Conservation (phyloP, 1,140 invertebrate species). For the Paramacrobiotus metropolitanus region DNA sequence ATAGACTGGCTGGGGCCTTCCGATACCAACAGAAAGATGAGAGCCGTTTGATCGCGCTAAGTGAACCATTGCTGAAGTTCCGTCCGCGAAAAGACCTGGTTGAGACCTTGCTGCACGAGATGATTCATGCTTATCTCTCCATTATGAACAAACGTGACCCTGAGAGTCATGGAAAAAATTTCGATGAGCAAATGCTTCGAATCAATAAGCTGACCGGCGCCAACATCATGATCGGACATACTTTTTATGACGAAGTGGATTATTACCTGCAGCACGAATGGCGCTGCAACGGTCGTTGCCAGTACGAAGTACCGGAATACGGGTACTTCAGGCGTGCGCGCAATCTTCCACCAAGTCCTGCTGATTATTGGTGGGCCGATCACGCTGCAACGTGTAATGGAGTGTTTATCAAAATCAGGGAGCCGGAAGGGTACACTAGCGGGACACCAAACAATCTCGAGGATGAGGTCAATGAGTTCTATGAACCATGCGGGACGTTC, state of each 20-base stretch:
- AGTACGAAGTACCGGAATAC: conserved; percentile 48
- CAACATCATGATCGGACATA: conserved; percentile 46
- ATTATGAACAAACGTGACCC: conserved; percentile 49
- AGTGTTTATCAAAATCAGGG: conserved; percentile 53
- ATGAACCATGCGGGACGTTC: too few species aligned
- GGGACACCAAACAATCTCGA: conserved; percentile 23
- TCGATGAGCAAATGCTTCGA: conserved; percentile 70
- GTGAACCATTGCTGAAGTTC: conserved; percentile 65
- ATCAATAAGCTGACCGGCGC: conserved; percentile 63
- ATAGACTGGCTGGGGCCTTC: conserved; percentile 59
- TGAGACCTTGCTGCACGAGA: conserved; percentile 92
- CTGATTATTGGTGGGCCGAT: conserved; percentile 63
- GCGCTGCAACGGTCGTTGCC: conserved; percentile 74
- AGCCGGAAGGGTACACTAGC: conserved; percentile 31
- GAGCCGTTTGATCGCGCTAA: conserved; percentile 50
- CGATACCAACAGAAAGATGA: conserved; percentile 49
- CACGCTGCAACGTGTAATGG: conserved; percentile 62
- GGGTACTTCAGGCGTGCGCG: conserved; percentile 39
- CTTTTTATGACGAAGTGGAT: conserved; percentile 62
- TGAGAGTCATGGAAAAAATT: conserved; percentile 78
- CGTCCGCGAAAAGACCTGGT: conserved; percentile 73
- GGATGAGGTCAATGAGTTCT: too few species aligned
- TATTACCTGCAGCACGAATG: conserved; percentile 40
- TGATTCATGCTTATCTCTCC: conserved; percentile 96
- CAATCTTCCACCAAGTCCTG: conserved; percentile 53